Conservation (phyloP, 2,113 vertebrate genomes). For the Prolemur simus region DNA sequence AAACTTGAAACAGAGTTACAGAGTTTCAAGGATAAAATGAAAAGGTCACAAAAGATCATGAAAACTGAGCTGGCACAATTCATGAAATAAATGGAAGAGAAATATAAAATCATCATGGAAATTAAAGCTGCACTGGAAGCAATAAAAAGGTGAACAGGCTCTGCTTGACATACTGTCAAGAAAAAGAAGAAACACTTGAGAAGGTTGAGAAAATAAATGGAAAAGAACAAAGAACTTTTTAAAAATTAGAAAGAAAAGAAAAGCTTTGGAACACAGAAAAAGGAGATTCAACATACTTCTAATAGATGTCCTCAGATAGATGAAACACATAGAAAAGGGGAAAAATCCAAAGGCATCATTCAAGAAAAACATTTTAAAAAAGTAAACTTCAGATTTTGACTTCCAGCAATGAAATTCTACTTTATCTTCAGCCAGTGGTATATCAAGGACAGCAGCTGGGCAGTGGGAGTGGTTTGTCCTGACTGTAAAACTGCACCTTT, state of each 20-base stretch:
- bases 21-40: constrained; percentile 19
- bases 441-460: not conserved
- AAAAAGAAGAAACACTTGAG: not conserved
- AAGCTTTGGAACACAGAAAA: not conserved
- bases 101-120: not conserved
- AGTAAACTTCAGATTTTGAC: not conserved
- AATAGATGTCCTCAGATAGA: not conserved
- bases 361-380: not conserved
- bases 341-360: not conserved
- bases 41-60: not conserved
- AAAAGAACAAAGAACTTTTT: not conserved
- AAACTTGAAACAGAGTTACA: not conserved
- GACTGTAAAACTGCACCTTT: not conserved
- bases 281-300: not conserved
- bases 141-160: not conserved
- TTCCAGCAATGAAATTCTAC: not conserved
- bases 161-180: not conserved
- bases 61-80: not conserved
- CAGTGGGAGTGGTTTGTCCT: not conserved
- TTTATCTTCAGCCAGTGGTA: not conserved
- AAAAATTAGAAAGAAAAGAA: not conserved
- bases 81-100: not conserved
- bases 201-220: not conserved
- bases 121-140: not conserved
- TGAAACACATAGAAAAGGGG: not conserved